These are phyloP conservation scores for Pogonomyrmex californicus DNA, from an alignment of 1,140 invertebrate genomes.

Conservation along the genomic window DNA sequence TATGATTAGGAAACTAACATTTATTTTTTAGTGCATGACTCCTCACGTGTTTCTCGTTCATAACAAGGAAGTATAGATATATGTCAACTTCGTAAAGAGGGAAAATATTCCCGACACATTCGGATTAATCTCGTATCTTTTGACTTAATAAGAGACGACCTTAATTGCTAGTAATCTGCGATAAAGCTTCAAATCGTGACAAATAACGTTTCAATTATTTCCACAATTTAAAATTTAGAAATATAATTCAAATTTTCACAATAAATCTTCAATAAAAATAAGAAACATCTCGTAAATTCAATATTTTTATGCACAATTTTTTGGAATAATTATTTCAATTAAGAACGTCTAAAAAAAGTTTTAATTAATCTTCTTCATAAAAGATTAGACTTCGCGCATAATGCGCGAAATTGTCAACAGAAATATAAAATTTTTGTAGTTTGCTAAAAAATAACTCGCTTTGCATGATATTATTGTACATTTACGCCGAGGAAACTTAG, in stretches of 20 bases:
- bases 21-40: slow-evolving; percentile 17
- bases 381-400: background rate
- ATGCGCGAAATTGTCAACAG: slow-evolving; percentile 1
- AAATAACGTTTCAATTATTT: background rate
- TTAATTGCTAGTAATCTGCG: slow-evolving; percentile 37
- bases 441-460: background rate
- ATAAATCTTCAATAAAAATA: background rate
- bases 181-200: slow-evolving; percentile 28
- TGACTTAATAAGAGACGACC: slow-evolving; percentile 26
- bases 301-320: background rate
- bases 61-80: slow-evolving; percentile 25
- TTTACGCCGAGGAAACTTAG: background rate
- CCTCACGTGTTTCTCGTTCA: slow-evolving; percentile 30
- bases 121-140: slow-evolving; percentile 42
- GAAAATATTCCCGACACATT: slow-evolving; percentile 12
- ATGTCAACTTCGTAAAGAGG: slow-evolving; percentile 20
- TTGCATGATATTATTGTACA: slow-evolving; percentile 7
- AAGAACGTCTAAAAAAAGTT: background rate
- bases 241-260: background rate
- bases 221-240: background rate
- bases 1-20: background rate
- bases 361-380: slow-evolving; percentile 8
- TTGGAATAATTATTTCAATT: background rate
- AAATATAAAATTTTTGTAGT: background rate
- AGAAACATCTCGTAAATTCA: background rate